Evolutionary conservation across 2,113 vertebrate genomes (phyloP).

Genomic region (Sylvia atricapilla): DNA sequence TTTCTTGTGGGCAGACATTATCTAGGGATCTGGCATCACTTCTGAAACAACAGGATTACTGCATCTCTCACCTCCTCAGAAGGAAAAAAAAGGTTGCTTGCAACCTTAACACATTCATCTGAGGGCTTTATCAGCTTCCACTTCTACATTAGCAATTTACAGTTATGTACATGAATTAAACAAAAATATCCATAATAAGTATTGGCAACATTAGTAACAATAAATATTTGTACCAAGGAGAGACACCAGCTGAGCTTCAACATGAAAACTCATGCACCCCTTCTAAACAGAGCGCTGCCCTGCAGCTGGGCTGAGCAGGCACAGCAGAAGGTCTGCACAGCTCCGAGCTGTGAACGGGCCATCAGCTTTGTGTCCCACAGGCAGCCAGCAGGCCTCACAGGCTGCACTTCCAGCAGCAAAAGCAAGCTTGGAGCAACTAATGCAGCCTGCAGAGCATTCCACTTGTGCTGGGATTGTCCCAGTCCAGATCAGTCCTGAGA

Average conservation of each 20-base stretch:
- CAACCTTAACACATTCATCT: not conserved
- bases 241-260: not conserved
- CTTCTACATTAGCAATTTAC: not conserved
- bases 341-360: not conserved
- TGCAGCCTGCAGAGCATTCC: not conserved
- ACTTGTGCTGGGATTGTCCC: not conserved
- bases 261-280: accelerated
- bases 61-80: not conserved
- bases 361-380: not conserved
- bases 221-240: not conserved
- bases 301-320: not conserved
- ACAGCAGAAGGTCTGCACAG: not conserved
- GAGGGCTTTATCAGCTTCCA: not conserved
- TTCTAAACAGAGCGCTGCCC: accelerated
- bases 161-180: not conserved
- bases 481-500: not conserved
- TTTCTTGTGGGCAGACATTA: not conserved
- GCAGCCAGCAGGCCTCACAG: not conserved
- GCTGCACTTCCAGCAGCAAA: not conserved
- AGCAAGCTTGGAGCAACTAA: not conserved
- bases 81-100: not conserved
- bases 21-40: slow-evolving; percentile 14
- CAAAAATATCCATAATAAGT: not conserved
- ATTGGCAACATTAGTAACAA: not conserved
- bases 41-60: slow-evolving; percentile 3